A percentile compares a stretch with the other conserved stretches of the same genome.
phyloP scores from a whole-genome alignment of 1,140 invertebrate species.

The Holcopasites calliopsidis region DNA sequence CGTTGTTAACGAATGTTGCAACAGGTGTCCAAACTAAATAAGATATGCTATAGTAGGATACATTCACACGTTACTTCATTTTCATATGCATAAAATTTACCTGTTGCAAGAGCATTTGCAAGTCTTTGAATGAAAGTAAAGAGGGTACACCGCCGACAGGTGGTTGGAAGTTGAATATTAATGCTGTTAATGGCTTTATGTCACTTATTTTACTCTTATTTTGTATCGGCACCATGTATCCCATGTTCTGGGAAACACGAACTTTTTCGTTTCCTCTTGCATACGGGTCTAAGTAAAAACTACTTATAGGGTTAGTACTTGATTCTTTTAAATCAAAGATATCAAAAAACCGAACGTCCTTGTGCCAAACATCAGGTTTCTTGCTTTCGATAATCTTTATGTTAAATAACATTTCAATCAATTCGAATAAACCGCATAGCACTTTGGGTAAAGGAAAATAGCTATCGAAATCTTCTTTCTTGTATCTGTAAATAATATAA shows the following conservation, averaged over 20 bases:
- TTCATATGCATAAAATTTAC: constrained; percentile 69
- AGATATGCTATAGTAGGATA: not conserved
- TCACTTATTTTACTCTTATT: constrained; percentile 83
- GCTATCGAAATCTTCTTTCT: constrained; percentile 86
- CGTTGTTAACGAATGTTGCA: constrained; percentile 91
- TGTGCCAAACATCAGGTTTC: constrained; percentile 87
- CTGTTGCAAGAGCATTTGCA: constrained; percentile 88
- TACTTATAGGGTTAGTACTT: constrained; percentile 84
- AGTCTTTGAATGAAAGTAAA: constrained; percentile 87
- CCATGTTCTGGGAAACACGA: constrained; percentile 81
- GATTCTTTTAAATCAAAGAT: constrained; percentile 86
- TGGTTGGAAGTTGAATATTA: constrained; percentile 91
- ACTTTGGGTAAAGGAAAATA: constrained; percentile 93
- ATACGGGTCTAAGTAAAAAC: constrained; percentile 92
- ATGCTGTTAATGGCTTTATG: constrained; percentile 86
- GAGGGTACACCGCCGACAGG: constrained; percentile 83
- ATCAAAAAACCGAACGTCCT: constrained; percentile 91
- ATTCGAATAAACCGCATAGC: constrained; percentile 86
- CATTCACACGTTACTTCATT: not conserved
- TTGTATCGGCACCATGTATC: constrained; percentile 85
- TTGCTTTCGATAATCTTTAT: constrained; percentile 88
- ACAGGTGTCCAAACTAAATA: constrained; percentile 87
- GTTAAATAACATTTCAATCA: constrained; percentile 89
- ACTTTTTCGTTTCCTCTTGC: constrained; percentile 84
- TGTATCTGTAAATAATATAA: constrained; percentile 78